A percentile compares a stretch with the other conserved stretches of the same genome.
These are phyloP conservation scores for Illadopsis cleaveri DNA, from an alignment of 2,113 vertebrate genomes.

Conservation along the genomic window DNA sequence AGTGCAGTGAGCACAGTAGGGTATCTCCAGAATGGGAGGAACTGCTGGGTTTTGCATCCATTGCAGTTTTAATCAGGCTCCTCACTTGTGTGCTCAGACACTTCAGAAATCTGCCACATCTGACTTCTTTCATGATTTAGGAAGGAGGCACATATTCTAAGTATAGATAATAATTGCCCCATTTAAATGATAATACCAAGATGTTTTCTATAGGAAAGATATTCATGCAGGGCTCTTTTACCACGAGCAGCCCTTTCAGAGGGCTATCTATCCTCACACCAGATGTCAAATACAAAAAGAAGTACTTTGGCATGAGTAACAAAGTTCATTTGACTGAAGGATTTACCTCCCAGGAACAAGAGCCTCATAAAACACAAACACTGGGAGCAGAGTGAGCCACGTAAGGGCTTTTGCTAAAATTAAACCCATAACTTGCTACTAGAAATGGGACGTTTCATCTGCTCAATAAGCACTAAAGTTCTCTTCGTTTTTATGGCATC, in stretches of 20 bases:
- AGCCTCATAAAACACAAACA: constrained; percentile 54
- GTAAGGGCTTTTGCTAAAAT: constrained; percentile 57
- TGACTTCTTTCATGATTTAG: constrained; percentile 39
- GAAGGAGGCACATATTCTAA: constrained; percentile 21
- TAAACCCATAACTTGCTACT: constrained; percentile 59
- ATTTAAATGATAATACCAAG: constrained; percentile 68
- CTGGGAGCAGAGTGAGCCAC: constrained; percentile 27
- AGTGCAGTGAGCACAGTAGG: neutral
- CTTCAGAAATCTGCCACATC: constrained; percentile 47
- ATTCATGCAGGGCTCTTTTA: neutral
- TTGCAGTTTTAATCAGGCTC: constrained; percentile 25
- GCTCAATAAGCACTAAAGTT: constrained; percentile 62
- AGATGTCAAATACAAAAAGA: constrained; percentile 54
- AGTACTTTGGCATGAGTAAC: constrained; percentile 28
- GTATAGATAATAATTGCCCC: constrained; percentile 31
- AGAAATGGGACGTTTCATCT: constrained; percentile 59
- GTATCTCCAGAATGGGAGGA: neutral
- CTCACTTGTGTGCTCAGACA: neutral
- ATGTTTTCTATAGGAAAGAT: constrained; percentile 27
- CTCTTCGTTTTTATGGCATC: constrained; percentile 61
- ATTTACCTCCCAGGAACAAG: constrained; percentile 65
- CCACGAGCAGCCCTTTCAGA: neutral
- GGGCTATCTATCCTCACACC: constrained; percentile 1
- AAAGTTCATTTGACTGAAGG: constrained; percentile 59
- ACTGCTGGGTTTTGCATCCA: neutral